These are phyloP conservation scores for Schizaphis graminum DNA, from an alignment of 2,888 invertebrate species.

Conservation along the genomic window DNA sequence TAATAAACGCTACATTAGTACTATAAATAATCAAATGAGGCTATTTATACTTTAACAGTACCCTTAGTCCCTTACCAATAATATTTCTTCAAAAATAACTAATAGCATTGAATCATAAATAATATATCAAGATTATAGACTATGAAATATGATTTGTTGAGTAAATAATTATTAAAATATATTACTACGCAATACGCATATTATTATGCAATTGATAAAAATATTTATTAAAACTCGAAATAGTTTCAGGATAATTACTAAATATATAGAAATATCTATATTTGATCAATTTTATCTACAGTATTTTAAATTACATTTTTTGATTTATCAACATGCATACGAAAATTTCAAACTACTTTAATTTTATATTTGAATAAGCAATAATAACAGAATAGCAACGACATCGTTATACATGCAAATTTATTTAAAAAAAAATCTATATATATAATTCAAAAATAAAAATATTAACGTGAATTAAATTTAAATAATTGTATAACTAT, in stretches of 20 bases:
- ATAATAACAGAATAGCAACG: not conserved
- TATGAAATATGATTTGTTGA: too few species aligned
- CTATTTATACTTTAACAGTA: not conserved
- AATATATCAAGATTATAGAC: not conserved
- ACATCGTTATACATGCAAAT: slow-evolving; percentile 2
- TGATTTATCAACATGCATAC: not conserved
- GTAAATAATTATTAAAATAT: not conserved
- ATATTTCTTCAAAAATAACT: not conserved
- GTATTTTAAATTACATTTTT: not conserved
- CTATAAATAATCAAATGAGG: not conserved
- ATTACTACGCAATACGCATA: not conserved
- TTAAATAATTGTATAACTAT: slow-evolving; percentile 13
- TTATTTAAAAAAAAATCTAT: slow-evolving; percentile 9
- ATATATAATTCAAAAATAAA: slow-evolving; percentile 24
- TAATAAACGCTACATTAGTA: not conserved
- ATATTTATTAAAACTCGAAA: not conserved
- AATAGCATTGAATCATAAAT: not conserved
- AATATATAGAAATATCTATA: not conserved
- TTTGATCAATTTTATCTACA: not conserved
- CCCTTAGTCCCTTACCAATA: not conserved
- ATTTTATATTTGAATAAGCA: slow-evolving; percentile 32
- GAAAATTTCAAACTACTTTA: not conserved
- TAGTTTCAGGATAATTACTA: not conserved
- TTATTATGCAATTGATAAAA: not conserved
- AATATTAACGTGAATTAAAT: slow-evolving; percentile 21